Evolutionary conservation across 2,797 vertebrate species (phyloP), one percentile per base, ranked within the genome.

Genomic region (Gadopsis bispinosus): DNA sequence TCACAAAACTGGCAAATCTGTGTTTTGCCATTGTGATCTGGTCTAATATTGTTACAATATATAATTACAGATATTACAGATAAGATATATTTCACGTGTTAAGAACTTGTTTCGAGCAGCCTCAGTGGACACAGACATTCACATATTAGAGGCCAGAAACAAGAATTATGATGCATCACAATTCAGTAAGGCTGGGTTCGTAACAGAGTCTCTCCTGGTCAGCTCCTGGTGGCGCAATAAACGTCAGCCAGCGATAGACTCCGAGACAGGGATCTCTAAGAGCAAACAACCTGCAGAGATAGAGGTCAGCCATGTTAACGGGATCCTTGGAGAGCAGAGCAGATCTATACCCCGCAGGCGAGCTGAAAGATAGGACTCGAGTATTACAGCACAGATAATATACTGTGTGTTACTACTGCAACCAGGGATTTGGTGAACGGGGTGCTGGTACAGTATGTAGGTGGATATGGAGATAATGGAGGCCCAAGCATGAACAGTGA

Each of bases 271-370:
- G 72, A 84, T 83, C 68, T 81, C 77, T 63, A 58, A 66, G 71
- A 76, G 77, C 75, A 61, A 77, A 80, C 64, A 79, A 85, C 84
- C 90, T 87, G 84, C 75, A 80, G 74, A 79, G 79, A 87, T 62
- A 61, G 84, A 83, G 87, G 90, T 93, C 91, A 91, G 73, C 81
- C 81, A 77, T 91, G 88, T 91, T 88, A 90, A 91, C 84, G 69
- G 80, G 77, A 72, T 91, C 83, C 84, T 88, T 48, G 29, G 84
- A 93, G 80, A 84, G 63, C 41, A 80, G 79, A 84, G 75, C 65
- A 73, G 87, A 88, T 91, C 85, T 62, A 87, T 79, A 87, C 65
- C 71, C 81, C 13, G 33, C 77, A 79, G 83, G 75, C 51, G 14
- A 61, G 66, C 66, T 72, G 60, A 62, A 43, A 85, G 83, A 84